These are phyloP conservation scores for Chlamydotis undulata DNA, from an alignment of 2,113 vertebrate species.

Conservation along the genomic window DNA sequence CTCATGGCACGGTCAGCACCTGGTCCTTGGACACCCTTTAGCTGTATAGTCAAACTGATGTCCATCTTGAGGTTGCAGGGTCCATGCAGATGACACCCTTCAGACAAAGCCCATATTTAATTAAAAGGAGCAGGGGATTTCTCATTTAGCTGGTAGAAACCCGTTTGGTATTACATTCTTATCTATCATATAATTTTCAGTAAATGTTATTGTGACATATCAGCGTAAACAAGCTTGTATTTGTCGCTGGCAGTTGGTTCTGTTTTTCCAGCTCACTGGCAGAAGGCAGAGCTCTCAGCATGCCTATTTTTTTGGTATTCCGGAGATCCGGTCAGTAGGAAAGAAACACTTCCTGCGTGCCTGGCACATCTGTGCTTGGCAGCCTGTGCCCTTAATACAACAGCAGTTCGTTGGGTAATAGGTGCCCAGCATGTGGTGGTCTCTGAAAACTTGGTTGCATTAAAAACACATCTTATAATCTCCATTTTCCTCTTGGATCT, in stretches of 20 bases:
- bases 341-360: not conserved
- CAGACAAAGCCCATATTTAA: not conserved
- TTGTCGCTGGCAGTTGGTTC: not conserved
- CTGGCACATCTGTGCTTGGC: not conserved
- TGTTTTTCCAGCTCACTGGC: constrained; percentile 23
- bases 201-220: not conserved
- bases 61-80: not conserved
- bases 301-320: not conserved
- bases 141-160: not conserved
- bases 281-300: not conserved
- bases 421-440: not conserved
- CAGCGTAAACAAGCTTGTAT: not conserved
- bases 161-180: not conserved
- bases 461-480: not conserved
- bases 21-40: not conserved
- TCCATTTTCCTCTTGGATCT: not conserved
- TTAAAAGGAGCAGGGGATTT: not conserved
- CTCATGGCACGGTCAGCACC: constrained; percentile 94
- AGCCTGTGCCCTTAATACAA: not conserved
- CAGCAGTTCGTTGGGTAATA: not conserved
- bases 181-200: not conserved
- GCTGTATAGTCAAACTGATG: not conserved
- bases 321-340: not conserved
- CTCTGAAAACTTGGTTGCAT: not conserved
- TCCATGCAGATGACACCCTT: not conserved